phyloP scores from a whole-genome alignment of 2,113 vertebrate species.

The Dipodomys spectabilis region DNA sequence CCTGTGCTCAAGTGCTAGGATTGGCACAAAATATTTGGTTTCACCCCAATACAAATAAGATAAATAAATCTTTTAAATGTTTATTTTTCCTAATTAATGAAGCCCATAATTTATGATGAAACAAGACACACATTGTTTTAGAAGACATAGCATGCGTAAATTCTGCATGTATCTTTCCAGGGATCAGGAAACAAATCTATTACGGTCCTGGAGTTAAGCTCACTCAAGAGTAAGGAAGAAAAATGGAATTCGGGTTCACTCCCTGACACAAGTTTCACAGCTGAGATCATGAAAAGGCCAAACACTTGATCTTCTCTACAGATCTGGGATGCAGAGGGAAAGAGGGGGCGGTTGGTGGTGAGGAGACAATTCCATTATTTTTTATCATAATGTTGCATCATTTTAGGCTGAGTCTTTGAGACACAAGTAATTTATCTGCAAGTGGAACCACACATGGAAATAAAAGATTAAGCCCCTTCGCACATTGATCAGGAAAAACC shows the following conservation, averaged over 20 bases:
- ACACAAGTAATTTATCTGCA: not conserved
- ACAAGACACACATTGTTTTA: not conserved
- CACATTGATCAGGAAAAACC: not conserved
- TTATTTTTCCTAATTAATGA: not conserved
- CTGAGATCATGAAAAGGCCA: constrained; percentile 58
- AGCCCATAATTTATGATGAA: not conserved
- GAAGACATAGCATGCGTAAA: not conserved
- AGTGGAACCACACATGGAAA: not conserved
- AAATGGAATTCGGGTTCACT: constrained; percentile 73
- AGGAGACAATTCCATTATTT: constrained; percentile 11
- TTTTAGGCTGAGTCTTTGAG: not conserved
- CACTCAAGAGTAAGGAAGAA: not conserved
- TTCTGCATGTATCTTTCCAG: constrained; percentile 27
- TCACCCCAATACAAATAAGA: not conserved
- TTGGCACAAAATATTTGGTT: too few species aligned
- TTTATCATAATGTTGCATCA: not conserved
- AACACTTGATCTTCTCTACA: not conserved
- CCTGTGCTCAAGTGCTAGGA: too few species aligned
- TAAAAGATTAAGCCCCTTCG: not conserved
- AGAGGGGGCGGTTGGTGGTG: not conserved
- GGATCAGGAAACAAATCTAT: not conserved
- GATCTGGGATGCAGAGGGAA: not conserved
- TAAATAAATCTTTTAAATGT: not conserved
- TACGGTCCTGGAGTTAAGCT: not conserved
- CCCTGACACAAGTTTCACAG: constrained; percentile 70